These are phyloP conservation scores for Apeltes quadracus DNA, from an alignment of 2,113 vertebrate genomes.

Conservation along the genomic window DNA sequence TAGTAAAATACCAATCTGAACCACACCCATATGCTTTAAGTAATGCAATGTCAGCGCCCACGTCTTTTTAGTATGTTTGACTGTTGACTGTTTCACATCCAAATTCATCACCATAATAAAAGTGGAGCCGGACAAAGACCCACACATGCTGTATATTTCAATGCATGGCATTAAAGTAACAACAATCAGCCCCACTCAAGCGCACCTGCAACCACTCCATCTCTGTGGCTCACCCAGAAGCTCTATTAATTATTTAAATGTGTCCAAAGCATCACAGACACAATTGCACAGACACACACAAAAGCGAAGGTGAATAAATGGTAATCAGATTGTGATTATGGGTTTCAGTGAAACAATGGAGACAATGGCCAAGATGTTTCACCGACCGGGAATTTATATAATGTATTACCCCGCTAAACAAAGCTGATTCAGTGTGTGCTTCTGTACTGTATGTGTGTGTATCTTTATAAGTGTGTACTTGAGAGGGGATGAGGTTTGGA, in stretches of 20 bases:
- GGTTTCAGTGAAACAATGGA: conserved; percentile 53
- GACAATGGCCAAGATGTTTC: conserved; percentile 64
- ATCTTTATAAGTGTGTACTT: neutral
- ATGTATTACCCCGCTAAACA: conserved; percentile 63
- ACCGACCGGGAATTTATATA: conserved; percentile 49
- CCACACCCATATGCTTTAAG: neutral
- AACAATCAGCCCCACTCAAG: conserved; percentile 51
- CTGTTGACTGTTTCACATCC: conserved; percentile 12
- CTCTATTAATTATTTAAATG: conserved; percentile 50
- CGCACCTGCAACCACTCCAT: conserved; percentile 67
- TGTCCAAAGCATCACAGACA: conserved; percentile 36
- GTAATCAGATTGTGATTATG: conserved; percentile 68
- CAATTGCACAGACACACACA: conserved; percentile 17
- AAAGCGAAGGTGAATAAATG: conserved; percentile 54
- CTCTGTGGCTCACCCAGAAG: conserved; percentile 20
- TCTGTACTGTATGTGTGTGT: conserved; percentile 5
- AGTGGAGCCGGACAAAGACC: conserved; percentile 20
- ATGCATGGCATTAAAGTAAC: conserved; percentile 23
- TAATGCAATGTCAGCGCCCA: too few species aligned
- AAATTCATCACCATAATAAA: conserved; percentile 47
- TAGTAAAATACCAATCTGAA: neutral
- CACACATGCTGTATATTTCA: conserved; percentile 6
- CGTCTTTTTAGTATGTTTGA: neutral
- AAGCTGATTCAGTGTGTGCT: conserved; percentile 40
- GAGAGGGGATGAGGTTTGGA: conserved; percentile 37